These are phyloP conservation scores for Callorhinus ursinus DNA, from an alignment of 2,113 vertebrate species.

Conservation along the genomic window DNA sequence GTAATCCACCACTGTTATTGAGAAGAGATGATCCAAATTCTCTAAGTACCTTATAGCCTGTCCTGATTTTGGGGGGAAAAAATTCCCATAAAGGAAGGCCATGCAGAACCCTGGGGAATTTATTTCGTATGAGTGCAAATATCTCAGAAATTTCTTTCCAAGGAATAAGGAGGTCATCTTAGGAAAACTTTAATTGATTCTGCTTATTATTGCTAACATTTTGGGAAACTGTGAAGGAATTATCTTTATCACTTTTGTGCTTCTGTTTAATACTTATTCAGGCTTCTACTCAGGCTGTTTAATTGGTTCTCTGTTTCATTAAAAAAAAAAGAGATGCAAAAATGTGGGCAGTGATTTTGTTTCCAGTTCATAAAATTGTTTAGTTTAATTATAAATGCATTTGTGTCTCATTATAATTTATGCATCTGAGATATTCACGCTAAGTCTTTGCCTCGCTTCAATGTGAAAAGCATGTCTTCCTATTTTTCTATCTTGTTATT, in stretches of 20 bases:
- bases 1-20: background rate
- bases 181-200: conserved; percentile 48
- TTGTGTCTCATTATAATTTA: conserved; percentile 52
- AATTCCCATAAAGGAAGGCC: background rate
- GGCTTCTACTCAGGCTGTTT: background rate
- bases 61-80: background rate
- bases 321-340: background rate
- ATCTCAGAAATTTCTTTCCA: conserved; percentile 5
- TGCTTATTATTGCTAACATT: conserved; percentile 39
- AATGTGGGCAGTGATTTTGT: conserved; percentile 47
- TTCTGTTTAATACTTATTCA: conserved; percentile 53
- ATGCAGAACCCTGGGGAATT: background rate
- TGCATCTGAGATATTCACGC: background rate
- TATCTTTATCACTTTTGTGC: conserved; percentile 43
- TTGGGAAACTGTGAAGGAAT: conserved; percentile 55
- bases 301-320: conserved; percentile 57
- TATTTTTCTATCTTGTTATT: conserved; percentile 14
- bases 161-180: background rate
- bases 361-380: conserved; percentile 66
- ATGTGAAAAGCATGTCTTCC: background rate
- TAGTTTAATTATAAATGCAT: conserved; percentile 64
- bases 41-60: background rate
- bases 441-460: background rate
- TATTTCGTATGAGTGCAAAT: background rate
- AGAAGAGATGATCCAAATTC: background rate